Base-by-base conservation (phyloP, 2,888 invertebrate species). In the Cephus sareptanus region DNA sequence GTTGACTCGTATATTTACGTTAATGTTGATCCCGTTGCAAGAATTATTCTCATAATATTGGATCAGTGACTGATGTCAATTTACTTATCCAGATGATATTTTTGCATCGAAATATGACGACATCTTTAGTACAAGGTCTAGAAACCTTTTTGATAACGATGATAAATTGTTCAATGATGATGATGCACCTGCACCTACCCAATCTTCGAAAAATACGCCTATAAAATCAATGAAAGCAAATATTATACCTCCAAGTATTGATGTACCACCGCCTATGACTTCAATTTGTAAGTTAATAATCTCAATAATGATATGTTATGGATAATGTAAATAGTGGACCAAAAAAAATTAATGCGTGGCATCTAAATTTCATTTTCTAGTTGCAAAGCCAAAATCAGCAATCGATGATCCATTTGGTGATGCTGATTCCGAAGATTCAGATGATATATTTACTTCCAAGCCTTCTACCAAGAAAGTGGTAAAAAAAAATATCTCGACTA, bases 391-490 rank as follows among this genome's bases (percentile, higher is more conserved):
- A 40, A 91, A 91, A 83, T 90, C 91, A 13, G 88, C 90, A 1
- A 89, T 90, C n/a, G 91, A 91, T 70, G 91, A 92, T 86, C 83
- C 91, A 23, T 92, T 91, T 75, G 91, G 86, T 11, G 91, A 92
- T 76, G 87, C 83, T 4, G 85, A 92, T 78, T 90, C 90, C 1
- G 91, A 91, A 30, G 90, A 91, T 76, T 90, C 90, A 4, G 90
- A 91, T 76, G 90, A 90, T 76, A 90, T 92, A 76, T 92, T 92
- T 77, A 85, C 89, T 4, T 82, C 88, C 0, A 90, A 89, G 77
- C 83, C 76, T 69, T 83, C 87, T 11, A 84, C 83, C 15, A 87
- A 87, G 77, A 85, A 82, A 69, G 35, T 77, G 56, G 23, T 9
- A 4, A 33, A 75, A 2, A 83, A 81, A 73, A 80, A 82, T 70